phyloP scores from a whole-genome alignment of 2,113 vertebrate genomes.

The Syngnathus floridae region DNA sequence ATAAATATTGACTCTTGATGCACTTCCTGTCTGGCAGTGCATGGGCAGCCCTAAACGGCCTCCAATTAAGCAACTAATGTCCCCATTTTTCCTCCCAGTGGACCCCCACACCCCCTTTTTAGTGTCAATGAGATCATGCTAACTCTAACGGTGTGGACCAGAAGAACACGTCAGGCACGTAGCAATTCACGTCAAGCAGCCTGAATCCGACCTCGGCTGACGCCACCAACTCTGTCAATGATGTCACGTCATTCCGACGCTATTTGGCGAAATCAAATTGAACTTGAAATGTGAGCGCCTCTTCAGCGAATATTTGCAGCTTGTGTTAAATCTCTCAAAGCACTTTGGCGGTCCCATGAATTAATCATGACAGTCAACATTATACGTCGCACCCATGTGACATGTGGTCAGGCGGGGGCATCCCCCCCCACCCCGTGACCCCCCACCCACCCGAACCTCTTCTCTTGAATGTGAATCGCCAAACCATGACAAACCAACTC shows the following conservation, averaged over 20 bases:
- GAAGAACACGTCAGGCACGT: no score
- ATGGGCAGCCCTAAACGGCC: not conserved
- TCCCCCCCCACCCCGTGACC: not conserved
- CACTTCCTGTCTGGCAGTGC: not conserved
- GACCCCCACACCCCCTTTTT: not conserved
- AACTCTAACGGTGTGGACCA: no score
- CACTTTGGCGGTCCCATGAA: constrained; percentile 18
- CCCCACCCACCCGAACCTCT: not conserved
- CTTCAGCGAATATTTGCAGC: constrained; percentile 32
- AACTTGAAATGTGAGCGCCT: constrained; percentile 19
- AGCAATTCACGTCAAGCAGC: no score
- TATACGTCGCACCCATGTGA: constrained; percentile 14
- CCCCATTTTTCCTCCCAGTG: not conserved
- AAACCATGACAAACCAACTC: not conserved
- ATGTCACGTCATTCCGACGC: no score
- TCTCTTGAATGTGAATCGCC: no score
- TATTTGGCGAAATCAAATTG: no score
- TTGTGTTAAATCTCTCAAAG: constrained; percentile 4
- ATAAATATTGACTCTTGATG: not conserved
- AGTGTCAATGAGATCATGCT: not conserved
- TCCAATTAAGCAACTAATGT: not conserved
- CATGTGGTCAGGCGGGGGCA: constrained; percentile 46
- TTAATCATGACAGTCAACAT: constrained; percentile 24
- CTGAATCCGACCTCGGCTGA: no score
- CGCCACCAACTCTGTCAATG: no score